Base-by-base conservation (phyloP, 1,140 invertebrate genomes). In the Lerema accius region DNA sequence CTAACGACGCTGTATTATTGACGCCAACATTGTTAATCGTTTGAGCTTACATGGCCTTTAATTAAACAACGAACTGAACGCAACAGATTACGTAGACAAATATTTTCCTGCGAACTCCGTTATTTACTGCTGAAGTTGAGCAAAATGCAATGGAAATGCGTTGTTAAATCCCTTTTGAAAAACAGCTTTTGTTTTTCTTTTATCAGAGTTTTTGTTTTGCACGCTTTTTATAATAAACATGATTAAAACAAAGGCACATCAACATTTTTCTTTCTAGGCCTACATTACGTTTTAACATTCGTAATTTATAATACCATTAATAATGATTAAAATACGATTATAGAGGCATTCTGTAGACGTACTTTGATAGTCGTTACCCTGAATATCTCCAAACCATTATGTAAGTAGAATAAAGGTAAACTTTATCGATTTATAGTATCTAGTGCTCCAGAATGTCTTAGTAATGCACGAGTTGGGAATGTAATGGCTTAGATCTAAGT, bases 1-100 rank as follows among this genome's bases (percentile, higher is more conserved):
- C 14, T 56, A 56, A 56, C 26, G 53, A 45, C 23, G 53, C 40
- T 56, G 26, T 15, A 56, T 45, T 56, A 56, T 56, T 23, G 40
- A 45, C 40, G 23, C 3, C 10, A 28, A 26, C 53, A 23, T 56
- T 32, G 40, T 56, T 56, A 45, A 56, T 56, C 26, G 23, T 26
- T 45, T 56, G 53, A 42, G 40, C 14, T 56, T 56, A 56, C 16
- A 43, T 7, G 23, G 7, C 19, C 39, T 43, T 26, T 56, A 56
- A 56, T 56, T 56, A 28, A 55, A 56, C 51, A 56, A 13, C 17
- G 53, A 56, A 56, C 26, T 45, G 53, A 26, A 45, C 23, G 53
- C 53, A 43, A 56, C 53, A 28, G 40, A 56, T 56, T 56, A 45
- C 53, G 19, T 19, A 14, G 40, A 56, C 53, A 56, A 56, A 56